Evolutionary conservation across 2,888 invertebrate species (phyloP).

Genomic region (Eupithecia dodoneata): DNA sequence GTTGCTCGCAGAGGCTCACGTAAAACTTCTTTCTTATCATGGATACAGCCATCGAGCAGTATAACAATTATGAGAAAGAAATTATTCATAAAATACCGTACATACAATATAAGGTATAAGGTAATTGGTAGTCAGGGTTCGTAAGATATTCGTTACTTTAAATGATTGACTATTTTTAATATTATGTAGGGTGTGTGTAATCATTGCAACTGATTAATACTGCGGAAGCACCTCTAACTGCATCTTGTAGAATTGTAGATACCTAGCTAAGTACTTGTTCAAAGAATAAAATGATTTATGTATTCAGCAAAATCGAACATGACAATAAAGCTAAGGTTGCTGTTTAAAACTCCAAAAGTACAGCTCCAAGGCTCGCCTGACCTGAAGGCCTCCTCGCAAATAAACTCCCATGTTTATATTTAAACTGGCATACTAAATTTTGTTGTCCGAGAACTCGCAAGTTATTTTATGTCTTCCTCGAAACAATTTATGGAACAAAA

Average conservation of each 20-base stretch:
- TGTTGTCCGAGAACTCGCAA: conserved; percentile 39
- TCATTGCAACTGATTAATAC: not conserved
- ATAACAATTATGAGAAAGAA: not conserved
- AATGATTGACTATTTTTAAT: too few relatives aligned
- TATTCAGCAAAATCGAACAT: not conserved
- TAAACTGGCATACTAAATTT: conserved; percentile 39
- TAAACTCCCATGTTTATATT: not conserved
- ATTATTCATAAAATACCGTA: not conserved
- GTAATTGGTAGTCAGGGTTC: too few relatives aligned
- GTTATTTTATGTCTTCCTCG: conserved; percentile 47
- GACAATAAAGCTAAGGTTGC: not conserved
- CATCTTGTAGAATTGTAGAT: not conserved
- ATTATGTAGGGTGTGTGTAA: too few relatives aligned
- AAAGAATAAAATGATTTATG: not conserved
- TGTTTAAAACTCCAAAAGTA: not conserved
- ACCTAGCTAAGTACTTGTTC: not conserved
- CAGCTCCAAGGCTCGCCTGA: not conserved
- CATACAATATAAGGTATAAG: not conserved
- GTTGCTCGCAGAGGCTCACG: not conserved
- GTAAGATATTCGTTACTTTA: too few relatives aligned
- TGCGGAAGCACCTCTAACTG: too few relatives aligned
- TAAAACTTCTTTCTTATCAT: not conserved
- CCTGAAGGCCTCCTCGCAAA: not conserved
- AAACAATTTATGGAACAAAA: conserved; percentile 47
- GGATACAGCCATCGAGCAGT: not conserved